Conservation (phyloP, 2,113 vertebrate genomes). For the Nipponia nippon region DNA sequence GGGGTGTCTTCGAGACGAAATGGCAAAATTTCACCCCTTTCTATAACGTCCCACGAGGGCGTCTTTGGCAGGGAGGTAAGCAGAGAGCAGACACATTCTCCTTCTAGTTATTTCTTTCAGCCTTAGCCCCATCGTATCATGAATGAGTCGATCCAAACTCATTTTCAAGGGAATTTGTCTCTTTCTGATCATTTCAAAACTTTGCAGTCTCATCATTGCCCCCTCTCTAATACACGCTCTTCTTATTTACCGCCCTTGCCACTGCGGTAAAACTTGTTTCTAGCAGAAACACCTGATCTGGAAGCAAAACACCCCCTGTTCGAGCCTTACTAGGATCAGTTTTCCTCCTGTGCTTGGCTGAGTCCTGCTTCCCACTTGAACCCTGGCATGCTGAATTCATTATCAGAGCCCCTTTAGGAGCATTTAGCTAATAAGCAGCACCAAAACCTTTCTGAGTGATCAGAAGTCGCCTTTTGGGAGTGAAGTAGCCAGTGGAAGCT, state of each 20-base stretch:
- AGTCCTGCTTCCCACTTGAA: neutral
- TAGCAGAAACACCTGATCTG: neutral
- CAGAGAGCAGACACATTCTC: neutral
- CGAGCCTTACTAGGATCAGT: neutral
- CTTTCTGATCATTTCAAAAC: neutral
- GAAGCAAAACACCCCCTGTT: neutral
- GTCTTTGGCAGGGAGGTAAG: neutral
- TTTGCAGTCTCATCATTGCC: neutral
- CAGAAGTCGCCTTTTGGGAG: neutral
- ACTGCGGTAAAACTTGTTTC: neutral
- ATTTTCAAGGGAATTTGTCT: neutral
- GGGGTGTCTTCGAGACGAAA: neutral
- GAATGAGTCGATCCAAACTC: neutral
- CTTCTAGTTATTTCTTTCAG: neutral
- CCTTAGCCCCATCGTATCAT: neutral
- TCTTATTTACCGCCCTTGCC: neutral
- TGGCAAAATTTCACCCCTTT: neutral
- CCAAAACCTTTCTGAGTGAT: neutral
- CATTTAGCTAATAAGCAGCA: neutral
- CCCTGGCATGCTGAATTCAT: neutral
- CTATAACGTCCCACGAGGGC: rapidly evolving
- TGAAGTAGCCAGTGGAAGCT: neutral
- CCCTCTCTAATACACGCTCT: rapidly evolving
- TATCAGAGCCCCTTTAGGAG: neutral
- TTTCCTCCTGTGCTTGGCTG: neutral